Evolutionary conservation across 2,888 invertebrate genomes (phyloP).

Genomic region (Lottia gigantea): DNA sequence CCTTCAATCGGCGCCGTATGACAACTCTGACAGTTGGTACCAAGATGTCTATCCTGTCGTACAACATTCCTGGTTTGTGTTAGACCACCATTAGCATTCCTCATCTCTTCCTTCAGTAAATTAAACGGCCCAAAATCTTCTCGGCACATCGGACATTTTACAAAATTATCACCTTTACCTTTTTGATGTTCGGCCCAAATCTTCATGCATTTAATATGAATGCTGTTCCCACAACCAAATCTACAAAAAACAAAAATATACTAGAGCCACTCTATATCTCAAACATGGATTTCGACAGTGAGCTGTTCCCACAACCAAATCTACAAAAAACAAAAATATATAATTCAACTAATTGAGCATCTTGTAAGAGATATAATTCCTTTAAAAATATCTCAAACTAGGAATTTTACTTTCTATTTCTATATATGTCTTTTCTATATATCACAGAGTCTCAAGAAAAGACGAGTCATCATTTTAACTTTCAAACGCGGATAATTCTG

Average conservation of each 20-base stretch:
- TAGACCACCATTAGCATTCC: constrained; percentile 50
- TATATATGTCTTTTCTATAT: no score
- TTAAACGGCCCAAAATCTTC: constrained; percentile 67
- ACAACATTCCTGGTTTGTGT: constrained; percentile 37
- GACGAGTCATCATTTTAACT: no score
- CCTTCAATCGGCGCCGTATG: constrained; percentile 61
- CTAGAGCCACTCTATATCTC: no score
- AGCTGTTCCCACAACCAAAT: no score
- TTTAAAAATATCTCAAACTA: no score
- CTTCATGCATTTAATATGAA: constrained; percentile 69
- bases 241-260: constrained; percentile 42
- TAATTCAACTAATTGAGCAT: no score
- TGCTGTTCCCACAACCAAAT: constrained; percentile 68
- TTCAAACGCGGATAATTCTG: no score
- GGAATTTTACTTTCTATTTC: no score
- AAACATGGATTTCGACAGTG: no score
- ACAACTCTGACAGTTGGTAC: constrained; percentile 60
- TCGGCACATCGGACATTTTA: constrained; percentile 68
- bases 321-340: no score
- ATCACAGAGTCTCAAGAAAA: no score
- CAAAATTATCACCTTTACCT: constrained; percentile 51
- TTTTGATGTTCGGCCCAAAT: constrained; percentile 68
- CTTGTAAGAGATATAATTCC: no score
- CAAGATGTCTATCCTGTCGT: constrained; percentile 55
- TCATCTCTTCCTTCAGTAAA: constrained; percentile 60